phyloP scores from a whole-genome alignment of 2,797 vertebrate species.

The Pipistrellus kuhlii region DNA sequence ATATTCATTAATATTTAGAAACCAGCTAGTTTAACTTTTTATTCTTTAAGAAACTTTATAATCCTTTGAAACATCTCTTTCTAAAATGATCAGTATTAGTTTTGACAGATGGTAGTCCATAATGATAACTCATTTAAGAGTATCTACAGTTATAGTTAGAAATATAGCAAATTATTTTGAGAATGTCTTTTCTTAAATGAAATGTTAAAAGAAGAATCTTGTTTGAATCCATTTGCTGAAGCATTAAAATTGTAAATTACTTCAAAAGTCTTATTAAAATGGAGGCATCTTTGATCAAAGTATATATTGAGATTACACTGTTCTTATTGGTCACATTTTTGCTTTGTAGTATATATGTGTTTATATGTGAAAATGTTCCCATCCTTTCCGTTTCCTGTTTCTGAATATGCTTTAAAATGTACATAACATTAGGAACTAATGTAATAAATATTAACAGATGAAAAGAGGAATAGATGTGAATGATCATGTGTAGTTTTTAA shows the following conservation, averaged over 20 bases:
- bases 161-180: not conserved
- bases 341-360: not conserved
- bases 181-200: not conserved
- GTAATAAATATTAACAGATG: not conserved
- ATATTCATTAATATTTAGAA: not conserved
- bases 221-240: not conserved
- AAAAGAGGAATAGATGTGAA: not conserved
- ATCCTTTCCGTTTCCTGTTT: not conserved
- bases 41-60: not conserved
- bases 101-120: not conserved
- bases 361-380: not conserved
- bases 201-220: not conserved
- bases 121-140: not conserved
- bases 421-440: not conserved
- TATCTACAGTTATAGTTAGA: not conserved
- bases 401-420: not conserved
- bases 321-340: not conserved
- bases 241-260: not conserved
- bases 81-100: not conserved
- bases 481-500: not conserved
- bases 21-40: not conserved
- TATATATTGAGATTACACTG: not conserved
- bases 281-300: not conserved
- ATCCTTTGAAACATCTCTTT: not conserved
- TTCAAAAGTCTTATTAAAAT: not conserved